phyloP scores from a whole-genome alignment of 2,797 vertebrate species.

The Scomberomorus guttatus region DNA sequence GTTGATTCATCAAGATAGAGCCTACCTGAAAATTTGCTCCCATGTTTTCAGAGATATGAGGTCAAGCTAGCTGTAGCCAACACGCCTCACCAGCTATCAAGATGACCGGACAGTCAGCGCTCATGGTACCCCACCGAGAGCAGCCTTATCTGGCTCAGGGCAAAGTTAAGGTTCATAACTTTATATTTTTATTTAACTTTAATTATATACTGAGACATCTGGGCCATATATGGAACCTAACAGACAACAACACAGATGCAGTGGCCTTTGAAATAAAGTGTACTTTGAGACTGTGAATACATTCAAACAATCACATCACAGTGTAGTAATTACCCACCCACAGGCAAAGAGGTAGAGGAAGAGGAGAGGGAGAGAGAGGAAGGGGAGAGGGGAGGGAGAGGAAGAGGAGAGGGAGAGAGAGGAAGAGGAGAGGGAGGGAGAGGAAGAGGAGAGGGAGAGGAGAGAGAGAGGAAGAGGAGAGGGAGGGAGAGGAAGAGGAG shows the following conservation, averaged over 20 bases:
- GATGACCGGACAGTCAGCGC: not conserved
- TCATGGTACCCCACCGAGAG: not conserved
- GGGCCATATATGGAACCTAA: too few relatives aligned
- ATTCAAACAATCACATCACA: not conserved
- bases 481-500: too few relatives aligned
- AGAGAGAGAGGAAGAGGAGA: too few relatives aligned
- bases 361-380: too few relatives aligned
- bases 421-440: too few relatives aligned
- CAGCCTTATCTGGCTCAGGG: not conserved
- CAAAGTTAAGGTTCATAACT: not conserved
- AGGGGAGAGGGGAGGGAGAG: too few relatives aligned
- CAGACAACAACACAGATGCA: not conserved
- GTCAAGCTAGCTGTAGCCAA: not conserved
- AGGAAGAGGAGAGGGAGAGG: too few relatives aligned
- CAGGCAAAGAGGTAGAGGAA: conserved; percentile 20
- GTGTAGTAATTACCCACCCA: not conserved
- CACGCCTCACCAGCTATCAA: not conserved
- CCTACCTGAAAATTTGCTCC: not conserved
- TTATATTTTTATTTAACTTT: not conserved
- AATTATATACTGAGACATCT: not conserved
- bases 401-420: too few relatives aligned
- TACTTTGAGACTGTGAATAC: not conserved
- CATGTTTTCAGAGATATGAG: not conserved
- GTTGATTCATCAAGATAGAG: not conserved
- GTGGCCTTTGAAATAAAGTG: not conserved